Conservation (phyloP, 2,888 invertebrate genomes). For the Thyatira batis region DNA sequence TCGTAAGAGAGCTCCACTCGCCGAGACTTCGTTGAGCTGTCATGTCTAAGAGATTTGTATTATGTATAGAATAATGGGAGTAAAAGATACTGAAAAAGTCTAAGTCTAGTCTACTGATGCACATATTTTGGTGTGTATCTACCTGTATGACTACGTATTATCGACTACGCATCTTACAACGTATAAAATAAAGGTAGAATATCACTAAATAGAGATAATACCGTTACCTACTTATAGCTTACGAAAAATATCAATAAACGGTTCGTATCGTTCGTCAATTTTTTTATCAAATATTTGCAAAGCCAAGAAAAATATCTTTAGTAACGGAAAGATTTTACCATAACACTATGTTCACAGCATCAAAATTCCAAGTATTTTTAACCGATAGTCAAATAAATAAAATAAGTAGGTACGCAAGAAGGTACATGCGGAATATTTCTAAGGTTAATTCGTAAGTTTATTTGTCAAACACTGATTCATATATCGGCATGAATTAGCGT, state of each 20-base stretch:
- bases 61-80: no score
- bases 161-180: no score
- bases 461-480: constrained; percentile 4
- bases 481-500: constrained; percentile 36
- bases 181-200: no score
- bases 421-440: not conserved
- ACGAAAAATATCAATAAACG: not conserved
- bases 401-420: not conserved
- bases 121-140: no score
- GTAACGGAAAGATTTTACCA: not conserved
- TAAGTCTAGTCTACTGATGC: no score
- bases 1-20: no score
- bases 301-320: not conserved
- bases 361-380: not conserved
- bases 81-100: no score
- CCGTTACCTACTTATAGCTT: not conserved
- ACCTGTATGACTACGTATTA: no score
- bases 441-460: not conserved
- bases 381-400: not conserved
- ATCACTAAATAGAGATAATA: not conserved
- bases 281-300: not conserved
- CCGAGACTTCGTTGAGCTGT: no score
- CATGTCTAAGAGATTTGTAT: no score
- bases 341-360: not conserved
- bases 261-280: not conserved